phyloP scores from a whole-genome alignment of 1,140 invertebrate genomes.

The Archivesica marissinica region DNA sequence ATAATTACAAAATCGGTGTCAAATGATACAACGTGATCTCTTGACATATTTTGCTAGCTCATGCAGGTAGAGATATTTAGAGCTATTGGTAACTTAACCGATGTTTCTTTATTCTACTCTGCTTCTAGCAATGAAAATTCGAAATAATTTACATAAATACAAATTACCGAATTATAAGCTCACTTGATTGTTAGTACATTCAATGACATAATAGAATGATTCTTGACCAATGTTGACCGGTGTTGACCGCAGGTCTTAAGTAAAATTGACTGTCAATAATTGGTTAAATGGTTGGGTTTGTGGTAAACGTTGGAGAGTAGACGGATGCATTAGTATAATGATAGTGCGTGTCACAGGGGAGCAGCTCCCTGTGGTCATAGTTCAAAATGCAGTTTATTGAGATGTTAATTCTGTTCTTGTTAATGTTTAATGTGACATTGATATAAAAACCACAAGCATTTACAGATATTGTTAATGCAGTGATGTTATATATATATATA shows the following conservation, averaged over 20 bases:
- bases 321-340: background rate
- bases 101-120: too few species aligned
- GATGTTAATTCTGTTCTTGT: conserved; percentile 1
- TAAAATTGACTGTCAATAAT: conserved; percentile 20
- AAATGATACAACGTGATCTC: too few species aligned
- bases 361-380: conserved; percentile 16
- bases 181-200: background rate
- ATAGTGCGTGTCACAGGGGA: background rate
- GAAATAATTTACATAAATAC: background rate
- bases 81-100: too few species aligned
- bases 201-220: conserved; percentile 6
- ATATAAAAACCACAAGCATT: too few species aligned
- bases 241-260: background rate
- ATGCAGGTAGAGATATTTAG: too few species aligned
- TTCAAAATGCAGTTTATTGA: background rate
- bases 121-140: background rate
- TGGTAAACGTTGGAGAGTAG: background rate
- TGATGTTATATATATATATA: too few species aligned
- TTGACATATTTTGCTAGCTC: too few species aligned
- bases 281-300: conserved; percentile 36
- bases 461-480: too few species aligned
- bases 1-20: too few species aligned
- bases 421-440: too few species aligned
- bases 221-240: conserved; percentile 13
- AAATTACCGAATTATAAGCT: conserved; percentile 29